Evolutionary conservation across 2,797 vertebrate species (phyloP).

Genomic region (Chloroceryle amazona): DNA sequence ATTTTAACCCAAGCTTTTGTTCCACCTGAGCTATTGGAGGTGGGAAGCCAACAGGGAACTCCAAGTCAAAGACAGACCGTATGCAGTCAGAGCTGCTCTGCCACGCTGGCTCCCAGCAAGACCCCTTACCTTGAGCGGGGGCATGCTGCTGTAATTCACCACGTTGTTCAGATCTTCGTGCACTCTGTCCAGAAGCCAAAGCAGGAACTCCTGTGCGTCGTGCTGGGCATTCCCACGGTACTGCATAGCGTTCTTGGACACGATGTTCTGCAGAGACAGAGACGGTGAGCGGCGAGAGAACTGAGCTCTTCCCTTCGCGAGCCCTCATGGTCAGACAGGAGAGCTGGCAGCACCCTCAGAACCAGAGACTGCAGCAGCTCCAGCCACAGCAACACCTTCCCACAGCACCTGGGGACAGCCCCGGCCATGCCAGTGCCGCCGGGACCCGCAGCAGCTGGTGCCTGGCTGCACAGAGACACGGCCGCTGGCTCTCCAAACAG

Average conservation of each 20-base stretch:
- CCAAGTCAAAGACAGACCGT: neutral
- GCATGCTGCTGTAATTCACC: slow-evolving; percentile 84
- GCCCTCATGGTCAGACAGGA: fast-evolving
- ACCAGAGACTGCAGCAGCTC: neutral
- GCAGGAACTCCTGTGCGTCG: slow-evolving; percentile 97
- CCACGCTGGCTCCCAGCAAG: fast-evolving
- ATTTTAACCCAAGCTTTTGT: neutral
- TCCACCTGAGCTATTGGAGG: neutral
- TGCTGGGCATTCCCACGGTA: slow-evolving; percentile 96
- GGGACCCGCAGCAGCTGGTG: neutral
- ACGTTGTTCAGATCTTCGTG: slow-evolving; percentile 94
- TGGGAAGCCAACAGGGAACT: neutral
- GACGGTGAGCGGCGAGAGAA: fast-evolving
- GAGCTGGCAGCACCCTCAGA: neutral
- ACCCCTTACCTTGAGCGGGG: slow-evolving; percentile 86
- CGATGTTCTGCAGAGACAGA: slow-evolving; percentile 86
- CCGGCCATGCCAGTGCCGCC: too few species aligned
- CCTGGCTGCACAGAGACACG: neutral
- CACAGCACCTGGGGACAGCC: fast-evolving
- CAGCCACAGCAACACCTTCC: neutral
- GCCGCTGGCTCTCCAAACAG: neutral
- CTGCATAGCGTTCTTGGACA: slow-evolving; percentile 94
- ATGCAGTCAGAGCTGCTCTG: neutral
- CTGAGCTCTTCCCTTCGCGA: fast-evolving
- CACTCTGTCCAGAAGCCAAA: slow-evolving; percentile 98